Evolutionary conservation across 2,797 vertebrate species (phyloP), one percentile per base, ranked within the genome.

Genomic region (Erethizon dorsatum): DNA sequence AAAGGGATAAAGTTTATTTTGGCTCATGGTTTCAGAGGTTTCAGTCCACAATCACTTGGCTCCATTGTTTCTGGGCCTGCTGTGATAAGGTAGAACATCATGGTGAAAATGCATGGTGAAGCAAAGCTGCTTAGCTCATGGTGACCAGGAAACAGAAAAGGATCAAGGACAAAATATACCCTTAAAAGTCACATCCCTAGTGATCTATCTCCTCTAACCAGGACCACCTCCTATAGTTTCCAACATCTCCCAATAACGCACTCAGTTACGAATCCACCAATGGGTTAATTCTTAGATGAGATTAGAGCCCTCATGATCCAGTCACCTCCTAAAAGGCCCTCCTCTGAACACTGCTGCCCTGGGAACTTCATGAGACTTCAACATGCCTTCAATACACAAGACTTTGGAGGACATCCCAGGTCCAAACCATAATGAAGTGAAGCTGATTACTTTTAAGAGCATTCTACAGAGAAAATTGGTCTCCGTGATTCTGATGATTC

Each of bases 401-500:
- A 45, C 37, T 73, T 73, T 45, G 69, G 37, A 45, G 37, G 37
- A 45, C 69, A 73, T 73, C 26, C 20, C 20, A 73, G 37, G 69
- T 73, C 37, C 37, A 73, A 41, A 41, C 10, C 37, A 45, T 24
- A 45, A 45, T 31, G n/a, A 67, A 33, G 63, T 45, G 69, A 73
- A 73, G 69, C 20, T 65, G 3, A 37, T 79, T 87, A 88, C 11
- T 89, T 93, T 65, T 0, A 95, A 85, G 6, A 59, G 63, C 3
- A 67, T 59, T 77, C 26, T 79, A n/a, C 41, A 52, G 37, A 83
- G 61, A 82, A 63, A 37, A 1, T 78, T 86, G 65, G 31, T 91
- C 65, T 77, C 37, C 11, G 33, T 85, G 33, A 93, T 63, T 93
- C 83, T 33, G 73, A 93, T 91, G 24, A 13, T 79, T 88, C 75